phyloP scores from a whole-genome alignment of 1,140 invertebrate species.

The Drosophila albomicans region DNA sequence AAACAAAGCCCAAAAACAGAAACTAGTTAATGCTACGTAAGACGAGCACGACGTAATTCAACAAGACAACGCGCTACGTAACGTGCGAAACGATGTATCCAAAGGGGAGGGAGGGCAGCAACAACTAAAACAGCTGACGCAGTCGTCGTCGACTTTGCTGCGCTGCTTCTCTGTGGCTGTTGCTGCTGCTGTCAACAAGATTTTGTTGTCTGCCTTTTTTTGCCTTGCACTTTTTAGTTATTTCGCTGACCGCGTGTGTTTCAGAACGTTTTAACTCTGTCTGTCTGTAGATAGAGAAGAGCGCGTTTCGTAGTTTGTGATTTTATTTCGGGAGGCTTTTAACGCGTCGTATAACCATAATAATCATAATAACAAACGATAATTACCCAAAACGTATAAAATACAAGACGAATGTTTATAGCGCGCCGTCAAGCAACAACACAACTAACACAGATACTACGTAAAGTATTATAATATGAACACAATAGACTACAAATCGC shows the following conservation, averaged over 20 bases:
- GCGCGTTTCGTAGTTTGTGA: constrained; percentile 23
- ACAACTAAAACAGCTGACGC: constrained; percentile 64
- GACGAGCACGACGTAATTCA: constrained; percentile 27
- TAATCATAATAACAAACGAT: constrained; percentile 15
- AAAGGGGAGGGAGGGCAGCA: constrained; percentile 2
- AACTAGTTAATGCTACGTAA: constrained; percentile 58
- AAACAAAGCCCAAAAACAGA: constrained; percentile 63
- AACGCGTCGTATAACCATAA: constrained; percentile 31
- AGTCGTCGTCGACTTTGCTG: constrained; percentile 32
- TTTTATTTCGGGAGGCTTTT: constrained; percentile 64
- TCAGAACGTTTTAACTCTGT: constrained; percentile 61
- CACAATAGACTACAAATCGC: constrained; percentile 34
- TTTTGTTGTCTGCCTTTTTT: constrained; percentile 28
- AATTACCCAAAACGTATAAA: constrained; percentile 60
- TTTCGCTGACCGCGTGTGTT: constrained; percentile 60
- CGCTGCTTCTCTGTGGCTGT: neutral
- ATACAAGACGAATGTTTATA: constrained; percentile 56
- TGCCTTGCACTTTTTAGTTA: constrained; percentile 77
- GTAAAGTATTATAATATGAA: constrained; percentile 64
- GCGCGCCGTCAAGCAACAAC: constrained; percentile 34
- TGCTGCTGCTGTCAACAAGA: constrained; percentile 34
- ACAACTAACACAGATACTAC: constrained; percentile 63
- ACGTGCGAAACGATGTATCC: constrained; percentile 14
- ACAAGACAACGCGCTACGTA: constrained; percentile 50
- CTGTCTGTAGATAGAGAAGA: neutral